Conservation (phyloP, 1,140 invertebrate species). For the Antheraea pernyi region DNA sequence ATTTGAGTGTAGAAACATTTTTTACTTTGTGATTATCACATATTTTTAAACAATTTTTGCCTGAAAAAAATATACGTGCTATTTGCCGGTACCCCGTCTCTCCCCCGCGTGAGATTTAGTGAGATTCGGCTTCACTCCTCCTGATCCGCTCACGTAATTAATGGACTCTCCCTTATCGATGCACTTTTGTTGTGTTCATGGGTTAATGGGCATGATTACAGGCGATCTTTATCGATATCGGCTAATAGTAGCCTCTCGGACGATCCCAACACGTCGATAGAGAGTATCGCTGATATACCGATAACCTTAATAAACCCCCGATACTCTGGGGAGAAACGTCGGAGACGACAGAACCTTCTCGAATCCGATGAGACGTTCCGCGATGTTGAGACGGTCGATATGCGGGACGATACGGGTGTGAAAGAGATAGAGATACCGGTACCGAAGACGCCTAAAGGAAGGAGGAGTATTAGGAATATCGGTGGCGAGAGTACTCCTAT, state of each 20-base stretch:
- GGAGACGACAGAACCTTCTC: conserved; percentile 7
- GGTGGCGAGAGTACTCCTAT: conserved; percentile 44
- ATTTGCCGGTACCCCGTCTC: too few relatives aligned
- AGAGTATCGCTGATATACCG: conserved; percentile 67
- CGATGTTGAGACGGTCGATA: conserved; percentile 3
- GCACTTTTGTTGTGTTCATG: neutral
- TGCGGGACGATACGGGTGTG: neutral
- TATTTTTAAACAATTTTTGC: too few relatives aligned
- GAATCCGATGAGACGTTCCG: conserved; percentile 13
- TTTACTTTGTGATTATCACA: too few relatives aligned
- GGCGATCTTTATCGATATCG: conserved; percentile 62
- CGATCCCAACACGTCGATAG: conserved; percentile 64
- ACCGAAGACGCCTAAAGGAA: conserved; percentile 49
- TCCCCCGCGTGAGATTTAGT: too few relatives aligned
- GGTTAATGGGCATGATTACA: conserved; percentile 20
- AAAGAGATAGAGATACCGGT: conserved; percentile 21
- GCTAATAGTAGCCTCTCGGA: conserved; percentile 66
- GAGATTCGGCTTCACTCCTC: too few relatives aligned
- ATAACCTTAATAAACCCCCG: conserved; percentile 61
- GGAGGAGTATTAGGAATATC: conserved; percentile 40
- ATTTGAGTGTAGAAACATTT: too few relatives aligned
- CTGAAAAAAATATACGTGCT: too few relatives aligned
- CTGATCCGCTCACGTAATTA: too few relatives aligned
- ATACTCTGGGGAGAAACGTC: conserved; percentile 42
- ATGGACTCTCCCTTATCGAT: too few relatives aligned